Percentiles rank a stretch among this genome's conserved stretches.
Evolutionary conservation across 1,140 invertebrate genomes (phyloP).

Genomic region (Apocrypta bakeri): DNA sequence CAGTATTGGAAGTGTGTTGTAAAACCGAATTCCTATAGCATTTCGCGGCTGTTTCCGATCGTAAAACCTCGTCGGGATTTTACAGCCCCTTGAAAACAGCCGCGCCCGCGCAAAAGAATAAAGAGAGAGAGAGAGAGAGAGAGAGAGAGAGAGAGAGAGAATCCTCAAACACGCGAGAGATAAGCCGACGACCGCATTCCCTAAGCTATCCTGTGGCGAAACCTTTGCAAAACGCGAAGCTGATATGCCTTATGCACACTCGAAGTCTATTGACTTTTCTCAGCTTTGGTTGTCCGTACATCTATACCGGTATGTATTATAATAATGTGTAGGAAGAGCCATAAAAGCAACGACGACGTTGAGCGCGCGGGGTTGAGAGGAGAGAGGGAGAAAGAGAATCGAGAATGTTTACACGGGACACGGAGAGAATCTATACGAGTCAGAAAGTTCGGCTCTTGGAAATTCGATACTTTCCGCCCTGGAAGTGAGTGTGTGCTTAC

Average conservation of each 20-base stretch:
- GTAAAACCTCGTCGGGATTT: neutral
- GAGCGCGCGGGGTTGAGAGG: neutral
- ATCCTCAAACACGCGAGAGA: neutral
- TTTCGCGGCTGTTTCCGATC: neutral
- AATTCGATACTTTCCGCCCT: conserved; percentile 18
- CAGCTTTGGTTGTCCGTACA: conserved; percentile 2
- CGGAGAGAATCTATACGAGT: neutral
- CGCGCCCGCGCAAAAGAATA: neutral
- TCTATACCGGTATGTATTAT: no score
- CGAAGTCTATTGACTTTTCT: conserved; percentile 41
- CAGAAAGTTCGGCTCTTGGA: neutral
- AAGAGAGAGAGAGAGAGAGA: neutral
- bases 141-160: neutral
- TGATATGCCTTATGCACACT: neutral
- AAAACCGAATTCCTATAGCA: neutral
- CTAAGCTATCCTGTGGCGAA: neutral
- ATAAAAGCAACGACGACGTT: neutral
- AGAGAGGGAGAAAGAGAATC: neutral
- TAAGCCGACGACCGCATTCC: neutral
- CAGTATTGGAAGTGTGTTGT: neutral
- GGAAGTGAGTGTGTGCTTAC: no score
- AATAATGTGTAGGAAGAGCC: neutral
- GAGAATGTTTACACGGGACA: conserved; percentile 15
- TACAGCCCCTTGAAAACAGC: neutral
- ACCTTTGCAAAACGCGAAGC: neutral